These are phyloP conservation scores for Rattus rattus DNA, from an alignment of 2,113 vertebrate species.

Conservation along the genomic window DNA sequence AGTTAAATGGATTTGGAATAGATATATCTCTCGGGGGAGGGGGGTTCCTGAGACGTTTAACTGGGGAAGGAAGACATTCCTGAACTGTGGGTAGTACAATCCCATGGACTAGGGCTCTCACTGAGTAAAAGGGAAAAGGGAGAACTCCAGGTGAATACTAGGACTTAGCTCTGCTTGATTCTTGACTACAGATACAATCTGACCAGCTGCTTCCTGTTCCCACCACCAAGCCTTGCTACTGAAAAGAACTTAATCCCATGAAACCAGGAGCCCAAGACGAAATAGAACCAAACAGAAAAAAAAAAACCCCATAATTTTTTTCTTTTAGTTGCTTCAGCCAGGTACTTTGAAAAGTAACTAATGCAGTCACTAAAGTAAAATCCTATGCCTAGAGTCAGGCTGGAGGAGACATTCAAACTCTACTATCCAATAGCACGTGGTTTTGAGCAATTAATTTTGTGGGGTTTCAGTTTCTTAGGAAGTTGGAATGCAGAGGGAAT, in stretches of 20 bases:
- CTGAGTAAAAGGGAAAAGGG: not conserved
- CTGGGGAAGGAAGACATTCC: not conserved
- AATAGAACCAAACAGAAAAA: too few relatives aligned
- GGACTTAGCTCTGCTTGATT: not conserved
- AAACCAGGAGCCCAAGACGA: not conserved
- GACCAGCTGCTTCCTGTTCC: too few relatives aligned
- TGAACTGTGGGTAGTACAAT: not conserved
- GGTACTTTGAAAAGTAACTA: not conserved
- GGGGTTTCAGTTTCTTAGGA: not conserved
- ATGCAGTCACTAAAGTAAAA: not conserved
- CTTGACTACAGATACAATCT: not conserved
- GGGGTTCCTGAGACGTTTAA: not conserved
- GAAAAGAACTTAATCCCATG: not conserved
- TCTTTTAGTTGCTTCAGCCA: not conserved
- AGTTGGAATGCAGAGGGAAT: not conserved
- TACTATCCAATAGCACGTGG: not conserved
- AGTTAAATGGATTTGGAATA: not conserved
- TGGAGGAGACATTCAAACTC: not conserved
- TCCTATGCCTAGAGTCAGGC: not conserved
- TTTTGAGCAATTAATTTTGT: constrained; percentile 18
- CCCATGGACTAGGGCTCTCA: too few relatives aligned
- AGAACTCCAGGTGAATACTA: not conserved
- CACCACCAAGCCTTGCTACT: not conserved
- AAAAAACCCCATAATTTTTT: not conserved
- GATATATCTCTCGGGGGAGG: not conserved